Conservation (phyloP, 1,140 invertebrate genomes). For the Fopius arisanus region DNA sequence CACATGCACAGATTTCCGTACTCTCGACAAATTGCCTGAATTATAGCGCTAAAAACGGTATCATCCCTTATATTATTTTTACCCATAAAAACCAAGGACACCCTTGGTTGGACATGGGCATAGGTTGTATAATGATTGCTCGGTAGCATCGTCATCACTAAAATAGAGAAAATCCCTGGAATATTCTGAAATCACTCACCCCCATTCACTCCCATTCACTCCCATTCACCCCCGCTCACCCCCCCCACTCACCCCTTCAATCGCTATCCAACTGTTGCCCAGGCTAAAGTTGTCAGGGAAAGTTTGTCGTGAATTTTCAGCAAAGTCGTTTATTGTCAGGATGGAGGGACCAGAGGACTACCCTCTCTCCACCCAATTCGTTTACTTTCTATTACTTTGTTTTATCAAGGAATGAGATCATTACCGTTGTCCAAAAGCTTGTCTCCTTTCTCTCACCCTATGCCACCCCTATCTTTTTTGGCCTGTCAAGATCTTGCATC, state of each 20-base stretch:
- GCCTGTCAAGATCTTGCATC: slow-evolving; percentile 8
- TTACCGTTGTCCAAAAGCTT: slow-evolving; percentile 45
- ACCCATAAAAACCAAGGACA: not conserved
- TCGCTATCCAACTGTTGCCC: not conserved
- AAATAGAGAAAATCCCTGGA: not conserved
- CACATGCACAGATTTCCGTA: slow-evolving; percentile 21
- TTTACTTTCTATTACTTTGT: slow-evolving; percentile 59
- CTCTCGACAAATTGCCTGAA: slow-evolving; percentile 59
- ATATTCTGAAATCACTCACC: no score
- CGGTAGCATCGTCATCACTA: not conserved
- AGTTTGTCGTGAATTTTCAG: slow-evolving; percentile 6
- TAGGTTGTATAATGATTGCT: not conserved
- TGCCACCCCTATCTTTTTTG: slow-evolving; percentile 27
- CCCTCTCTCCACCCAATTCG: slow-evolving; percentile 43
- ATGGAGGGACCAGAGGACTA: not conserved
- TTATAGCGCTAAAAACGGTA: slow-evolving; percentile 41
- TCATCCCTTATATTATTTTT: not conserved
- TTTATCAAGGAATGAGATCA: slow-evolving; percentile 58
- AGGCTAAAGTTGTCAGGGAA: not conserved
- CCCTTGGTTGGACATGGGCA: no score
- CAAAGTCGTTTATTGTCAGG: slow-evolving; percentile 6
- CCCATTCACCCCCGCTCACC: no score
- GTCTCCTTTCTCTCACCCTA: slow-evolving; percentile 15
- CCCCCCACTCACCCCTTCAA: no score
- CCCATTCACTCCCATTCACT: no score